phyloP scores from a whole-genome alignment of 2,888 invertebrate species.

The Trichopria drosophilae region DNA sequence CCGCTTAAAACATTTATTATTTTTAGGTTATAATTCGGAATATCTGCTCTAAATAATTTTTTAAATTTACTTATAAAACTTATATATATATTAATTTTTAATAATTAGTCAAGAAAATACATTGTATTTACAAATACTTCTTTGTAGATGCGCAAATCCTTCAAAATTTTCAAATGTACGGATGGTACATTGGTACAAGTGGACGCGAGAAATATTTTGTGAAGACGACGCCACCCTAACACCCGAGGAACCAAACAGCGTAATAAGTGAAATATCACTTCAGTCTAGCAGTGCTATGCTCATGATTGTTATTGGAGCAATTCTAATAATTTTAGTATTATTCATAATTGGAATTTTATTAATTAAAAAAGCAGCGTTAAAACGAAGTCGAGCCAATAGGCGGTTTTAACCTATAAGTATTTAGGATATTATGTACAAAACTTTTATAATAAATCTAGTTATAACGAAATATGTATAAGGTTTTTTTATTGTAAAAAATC shows the following conservation, averaged over 20 bases:
- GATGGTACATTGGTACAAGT: slow-evolving; percentile 66
- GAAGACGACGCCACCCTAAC: slow-evolving; percentile 20
- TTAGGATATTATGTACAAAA: background rate
- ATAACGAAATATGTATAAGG: slow-evolving; percentile 8
- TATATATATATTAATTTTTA: too few species aligned
- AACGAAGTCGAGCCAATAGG: slow-evolving; percentile 44
- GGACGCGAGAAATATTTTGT: slow-evolving; percentile 61
- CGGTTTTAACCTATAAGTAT: slow-evolving; percentile 42
- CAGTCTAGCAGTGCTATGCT: slow-evolving; percentile 44
- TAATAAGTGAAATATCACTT: slow-evolving; percentile 36
- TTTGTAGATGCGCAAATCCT: slow-evolving; percentile 62
- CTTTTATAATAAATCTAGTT: slow-evolving; percentile 9
- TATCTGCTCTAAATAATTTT: too few species aligned
- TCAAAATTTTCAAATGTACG: slow-evolving; percentile 59
- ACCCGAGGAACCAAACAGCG: slow-evolving; percentile 29
- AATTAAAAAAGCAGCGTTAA: slow-evolving; percentile 38
- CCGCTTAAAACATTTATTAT: too few species aligned
- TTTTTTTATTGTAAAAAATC: slow-evolving; percentile 21
- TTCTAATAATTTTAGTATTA: slow-evolving; percentile 40
- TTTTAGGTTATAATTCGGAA: too few species aligned
- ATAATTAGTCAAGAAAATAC: too few species aligned
- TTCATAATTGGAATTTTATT: slow-evolving; percentile 44
- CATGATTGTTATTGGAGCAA: slow-evolving; percentile 37
- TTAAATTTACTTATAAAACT: too few species aligned
- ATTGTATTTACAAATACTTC: too few species aligned